Conservation (phyloP, 1,140 invertebrate genomes). For the Globodera ellingtonae region DNA sequence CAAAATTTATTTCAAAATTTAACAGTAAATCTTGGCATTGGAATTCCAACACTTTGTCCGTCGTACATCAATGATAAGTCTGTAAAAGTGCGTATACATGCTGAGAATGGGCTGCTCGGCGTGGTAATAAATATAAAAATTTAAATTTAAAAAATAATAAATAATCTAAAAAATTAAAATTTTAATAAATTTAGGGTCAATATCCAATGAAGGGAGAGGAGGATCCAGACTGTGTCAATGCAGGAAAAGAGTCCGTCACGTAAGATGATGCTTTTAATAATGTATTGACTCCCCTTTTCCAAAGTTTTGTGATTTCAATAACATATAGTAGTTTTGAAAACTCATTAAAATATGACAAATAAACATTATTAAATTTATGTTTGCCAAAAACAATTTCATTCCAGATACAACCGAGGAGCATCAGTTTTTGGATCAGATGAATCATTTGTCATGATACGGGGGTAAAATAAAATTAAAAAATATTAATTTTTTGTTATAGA, state of each 20-base stretch:
- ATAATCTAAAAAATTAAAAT: constrained; percentile 9
- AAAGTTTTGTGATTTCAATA: too few relatives aligned
- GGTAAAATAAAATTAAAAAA: constrained; percentile 69
- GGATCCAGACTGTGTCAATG: constrained; percentile 96
- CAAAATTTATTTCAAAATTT: background rate
- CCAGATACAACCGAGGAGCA: constrained; percentile 71
- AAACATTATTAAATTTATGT: background rate
- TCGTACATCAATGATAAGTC: constrained; percentile 80
- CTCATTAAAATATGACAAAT: background rate
- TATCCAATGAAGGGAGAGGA: constrained; percentile 79
- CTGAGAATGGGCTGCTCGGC: constrained; percentile 95
- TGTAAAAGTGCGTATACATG: constrained; percentile 76
- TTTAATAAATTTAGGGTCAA: constrained; percentile 77
- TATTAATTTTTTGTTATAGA: too few relatives aligned
- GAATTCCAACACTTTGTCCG: constrained; percentile 92
- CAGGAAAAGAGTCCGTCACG: constrained; percentile 96
- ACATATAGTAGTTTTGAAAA: too few relatives aligned
- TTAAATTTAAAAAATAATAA: background rate
- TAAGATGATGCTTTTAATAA: constrained; percentile 70
- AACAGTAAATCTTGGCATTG: constrained; percentile 83
- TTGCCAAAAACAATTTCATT: background rate
- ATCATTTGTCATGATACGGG: constrained; percentile 97
- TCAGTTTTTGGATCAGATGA: constrained; percentile 92
- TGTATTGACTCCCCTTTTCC: too few relatives aligned
- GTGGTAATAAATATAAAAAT: constrained; percentile 68